A percentile compares a stretch with the other conserved stretches of the same genome.
Conservation (phyloP, 2,113 vertebrate genomes). For the Peromyscus californicus region DNA sequence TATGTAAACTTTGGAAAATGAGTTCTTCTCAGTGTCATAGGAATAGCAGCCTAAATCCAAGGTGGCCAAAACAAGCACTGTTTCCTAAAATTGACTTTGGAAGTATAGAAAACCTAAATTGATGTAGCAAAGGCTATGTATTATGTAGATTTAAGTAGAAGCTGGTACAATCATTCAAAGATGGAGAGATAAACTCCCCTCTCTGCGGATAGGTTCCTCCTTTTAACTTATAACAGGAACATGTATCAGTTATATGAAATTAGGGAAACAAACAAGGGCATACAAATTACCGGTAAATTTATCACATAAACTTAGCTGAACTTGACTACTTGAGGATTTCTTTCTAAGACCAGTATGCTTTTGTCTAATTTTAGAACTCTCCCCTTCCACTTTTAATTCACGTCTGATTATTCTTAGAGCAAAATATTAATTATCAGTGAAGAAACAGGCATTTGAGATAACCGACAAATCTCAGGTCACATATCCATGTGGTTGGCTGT, state of each 20-base stretch:
- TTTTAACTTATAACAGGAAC: not conserved
- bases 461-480: not conserved
- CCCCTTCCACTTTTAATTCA: not conserved
- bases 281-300: not conserved
- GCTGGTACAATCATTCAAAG: not conserved
- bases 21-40: not conserved
- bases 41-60: not conserved
- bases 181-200: not conserved
- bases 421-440: conserved; percentile 16
- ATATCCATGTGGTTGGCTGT: not conserved
- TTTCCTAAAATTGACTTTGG: not conserved
- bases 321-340: not conserved
- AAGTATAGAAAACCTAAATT: conserved; percentile 10
- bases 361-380: not conserved
- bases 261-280: conserved; percentile 13
- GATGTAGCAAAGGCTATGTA: not conserved
- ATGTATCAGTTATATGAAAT: not conserved
- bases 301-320: not conserved
- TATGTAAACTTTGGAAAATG: not conserved
- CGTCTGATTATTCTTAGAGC: not conserved
- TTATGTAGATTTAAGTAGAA: conserved; percentile 29
- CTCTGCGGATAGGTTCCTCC: too few relatives aligned
- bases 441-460: not conserved
- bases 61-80: not conserved
- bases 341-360: not conserved